Conservation (phyloP, 2,113 vertebrate species). For the Galeopterus variegatus region DNA sequence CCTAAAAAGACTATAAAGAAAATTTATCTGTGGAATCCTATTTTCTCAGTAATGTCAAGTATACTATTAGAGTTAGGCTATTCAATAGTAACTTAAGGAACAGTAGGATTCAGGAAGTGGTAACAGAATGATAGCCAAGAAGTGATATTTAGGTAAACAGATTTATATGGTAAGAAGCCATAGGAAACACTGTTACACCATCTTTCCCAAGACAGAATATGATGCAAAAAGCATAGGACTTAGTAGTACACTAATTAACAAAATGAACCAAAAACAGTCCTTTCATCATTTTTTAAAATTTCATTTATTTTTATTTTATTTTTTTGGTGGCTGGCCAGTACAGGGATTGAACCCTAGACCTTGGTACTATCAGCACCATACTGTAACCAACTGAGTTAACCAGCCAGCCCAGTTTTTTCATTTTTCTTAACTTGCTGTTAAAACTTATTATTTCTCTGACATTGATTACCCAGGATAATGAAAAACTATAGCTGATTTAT, state of each 20-base stretch:
- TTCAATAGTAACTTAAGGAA: constrained; percentile 13
- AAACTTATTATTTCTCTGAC: constrained; percentile 32
- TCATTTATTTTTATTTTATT: neutral
- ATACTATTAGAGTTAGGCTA: neutral
- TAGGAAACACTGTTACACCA: neutral
- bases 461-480: neutral
- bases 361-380: too few relatives aligned
- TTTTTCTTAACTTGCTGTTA: neutral
- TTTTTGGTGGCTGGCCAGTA: too few relatives aligned
- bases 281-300: neutral
- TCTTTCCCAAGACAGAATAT: neutral
- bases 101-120: neutral
- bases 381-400: too few relatives aligned
- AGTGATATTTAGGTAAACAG: neutral
- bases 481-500: constrained; percentile 5
- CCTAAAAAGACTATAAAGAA: constrained; percentile 30
- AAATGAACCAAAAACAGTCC: neutral
- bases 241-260: neutral
- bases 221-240: neutral
- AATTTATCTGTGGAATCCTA: neutral
- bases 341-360: too few relatives aligned
- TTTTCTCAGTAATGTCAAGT: constrained; percentile 28
- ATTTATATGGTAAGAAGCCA: neutral
- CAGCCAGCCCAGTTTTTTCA: too few relatives aligned
- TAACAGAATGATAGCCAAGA: neutral